Percentiles rank a stretch among this genome's conserved stretches.
These are phyloP conservation scores for Dolichotis patagonum DNA, from an alignment of 2,113 vertebrate genomes.

Conservation along the genomic window DNA sequence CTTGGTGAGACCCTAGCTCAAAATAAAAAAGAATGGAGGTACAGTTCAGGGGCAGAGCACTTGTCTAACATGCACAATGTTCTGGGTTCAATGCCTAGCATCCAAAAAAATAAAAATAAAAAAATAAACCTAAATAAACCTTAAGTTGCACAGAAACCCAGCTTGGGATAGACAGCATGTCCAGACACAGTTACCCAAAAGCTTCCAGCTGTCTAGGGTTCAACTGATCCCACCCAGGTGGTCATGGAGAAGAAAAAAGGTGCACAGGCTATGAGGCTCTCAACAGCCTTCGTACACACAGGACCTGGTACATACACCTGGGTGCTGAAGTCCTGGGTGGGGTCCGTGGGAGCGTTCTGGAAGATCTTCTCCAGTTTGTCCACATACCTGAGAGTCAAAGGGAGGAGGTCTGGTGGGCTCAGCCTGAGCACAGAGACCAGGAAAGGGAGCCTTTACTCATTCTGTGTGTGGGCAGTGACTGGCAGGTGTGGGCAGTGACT, in stretches of 20 bases:
- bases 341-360: constrained; percentile 94
- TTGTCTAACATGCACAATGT: not conserved
- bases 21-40: not conserved
- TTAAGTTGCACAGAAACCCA: not conserved
- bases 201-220: not conserved
- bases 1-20: not conserved
- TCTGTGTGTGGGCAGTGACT: not conserved
- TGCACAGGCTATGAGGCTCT: not conserved
- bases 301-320: constrained; percentile 93
- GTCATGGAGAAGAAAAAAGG: not conserved
- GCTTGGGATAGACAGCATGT: not conserved
- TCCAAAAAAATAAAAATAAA: not conserved
- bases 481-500: too few species aligned
- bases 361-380: constrained; percentile 97
- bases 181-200: not conserved
- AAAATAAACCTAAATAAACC: not conserved
- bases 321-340: constrained; percentile 98
- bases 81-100: not conserved
- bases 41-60: not conserved
- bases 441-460: not conserved
- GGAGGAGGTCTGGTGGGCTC: not conserved
- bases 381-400: constrained; percentile 91
- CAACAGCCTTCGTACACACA: not conserved
- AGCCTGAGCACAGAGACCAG: not conserved
- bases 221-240: not conserved